Conservation (phyloP, 2,113 vertebrate genomes). For the Callithrix jacchus region DNA sequence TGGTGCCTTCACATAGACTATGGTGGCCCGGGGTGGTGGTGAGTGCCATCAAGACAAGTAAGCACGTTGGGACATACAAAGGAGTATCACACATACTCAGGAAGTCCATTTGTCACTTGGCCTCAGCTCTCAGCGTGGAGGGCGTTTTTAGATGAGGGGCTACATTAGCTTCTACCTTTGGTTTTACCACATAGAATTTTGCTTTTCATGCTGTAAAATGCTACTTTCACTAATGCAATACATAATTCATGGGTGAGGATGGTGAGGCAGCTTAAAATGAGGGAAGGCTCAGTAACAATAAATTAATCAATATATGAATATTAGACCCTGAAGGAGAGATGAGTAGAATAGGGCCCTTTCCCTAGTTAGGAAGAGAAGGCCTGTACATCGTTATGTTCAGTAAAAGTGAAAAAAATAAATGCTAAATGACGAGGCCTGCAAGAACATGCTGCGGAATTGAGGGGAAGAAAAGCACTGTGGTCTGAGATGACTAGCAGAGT, state of each 20-base stretch:
- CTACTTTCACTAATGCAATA: neutral
- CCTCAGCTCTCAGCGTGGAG: neutral
- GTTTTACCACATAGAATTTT: neutral
- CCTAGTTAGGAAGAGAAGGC: neutral
- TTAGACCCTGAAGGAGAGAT: neutral
- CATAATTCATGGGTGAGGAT: neutral
- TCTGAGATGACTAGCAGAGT: conserved; percentile 38
- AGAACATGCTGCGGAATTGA: neutral
- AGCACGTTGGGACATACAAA: neutral
- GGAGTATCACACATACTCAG: neutral
- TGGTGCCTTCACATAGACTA: neutral
- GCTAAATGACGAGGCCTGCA: neutral
- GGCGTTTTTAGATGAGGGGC: neutral
- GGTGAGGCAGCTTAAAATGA: neutral
- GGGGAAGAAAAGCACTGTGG: neutral
- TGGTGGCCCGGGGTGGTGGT: neutral
- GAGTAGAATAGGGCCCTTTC: neutral
- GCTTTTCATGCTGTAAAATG: neutral
- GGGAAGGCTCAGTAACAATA: neutral
- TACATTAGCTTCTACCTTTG: neutral
- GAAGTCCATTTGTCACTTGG: neutral
- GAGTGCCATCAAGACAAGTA: neutral
- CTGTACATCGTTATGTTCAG: neutral
- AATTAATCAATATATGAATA: neutral
- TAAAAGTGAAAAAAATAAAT: neutral